These are phyloP conservation scores for Dicyrtoma fusca DNA, from an alignment of 2,888 invertebrate species.

Conservation along the genomic window DNA sequence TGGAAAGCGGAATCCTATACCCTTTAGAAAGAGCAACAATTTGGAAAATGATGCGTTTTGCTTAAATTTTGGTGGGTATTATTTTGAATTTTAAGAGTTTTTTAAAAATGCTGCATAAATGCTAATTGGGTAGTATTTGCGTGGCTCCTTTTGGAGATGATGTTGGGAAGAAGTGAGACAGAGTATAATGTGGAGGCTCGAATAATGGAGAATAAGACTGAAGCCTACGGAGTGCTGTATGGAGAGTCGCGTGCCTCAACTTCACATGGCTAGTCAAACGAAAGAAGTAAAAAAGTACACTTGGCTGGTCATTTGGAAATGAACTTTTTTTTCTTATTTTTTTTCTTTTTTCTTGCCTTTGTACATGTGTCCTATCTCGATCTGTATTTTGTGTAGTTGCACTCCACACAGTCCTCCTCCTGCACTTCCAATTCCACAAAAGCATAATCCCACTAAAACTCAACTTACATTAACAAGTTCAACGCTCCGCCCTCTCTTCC, in stretches of 20 bases:
- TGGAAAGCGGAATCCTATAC: no score
- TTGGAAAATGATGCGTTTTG: not conserved
- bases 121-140: no score
- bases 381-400: not conserved
- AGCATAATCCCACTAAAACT: not conserved
- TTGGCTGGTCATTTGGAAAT: slow-evolving; percentile 32
- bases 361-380: no score
- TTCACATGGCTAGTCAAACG: slow-evolving; percentile 38
- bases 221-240: slow-evolving; percentile 1
- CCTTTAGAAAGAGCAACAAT: not conserved
- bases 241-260: slow-evolving; percentile 36
- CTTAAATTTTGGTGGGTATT: no score
- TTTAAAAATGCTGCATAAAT: no score
- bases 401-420: no score
- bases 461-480: slow-evolving; percentile 20
- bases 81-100: no score
- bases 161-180: no score
- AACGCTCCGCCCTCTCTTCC: slow-evolving; percentile 25
- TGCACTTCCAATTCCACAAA: not conserved
- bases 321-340: slow-evolving; percentile 5
- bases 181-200: no score
- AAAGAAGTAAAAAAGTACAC: slow-evolving; percentile 37
- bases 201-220: not conserved
- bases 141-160: no score
- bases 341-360: not conserved